Percentiles rank a stretch among this genome's conserved stretches.
phyloP scores from a whole-genome alignment of 2,797 vertebrate species.

The Paratrypauchen microcephalus region DNA sequence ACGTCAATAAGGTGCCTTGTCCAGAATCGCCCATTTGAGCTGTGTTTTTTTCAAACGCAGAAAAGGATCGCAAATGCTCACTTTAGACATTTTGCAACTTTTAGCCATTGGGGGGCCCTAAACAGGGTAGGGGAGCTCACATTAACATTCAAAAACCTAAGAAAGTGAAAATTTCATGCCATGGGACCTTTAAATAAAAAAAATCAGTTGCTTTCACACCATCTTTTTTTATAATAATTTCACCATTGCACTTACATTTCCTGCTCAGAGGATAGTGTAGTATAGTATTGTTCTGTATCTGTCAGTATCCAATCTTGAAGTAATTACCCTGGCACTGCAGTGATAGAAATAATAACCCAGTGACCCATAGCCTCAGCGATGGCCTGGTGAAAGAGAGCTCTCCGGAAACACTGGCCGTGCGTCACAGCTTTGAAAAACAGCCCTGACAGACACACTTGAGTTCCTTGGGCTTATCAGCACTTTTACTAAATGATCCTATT shows the following conservation, averaged over 20 bases:
- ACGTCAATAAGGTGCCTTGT: too few relatives aligned
- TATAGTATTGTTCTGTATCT: constrained; percentile 18
- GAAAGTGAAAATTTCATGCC: too few relatives aligned
- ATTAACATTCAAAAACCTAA: too few relatives aligned
- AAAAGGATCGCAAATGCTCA: too few relatives aligned
- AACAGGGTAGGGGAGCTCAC: too few relatives aligned
- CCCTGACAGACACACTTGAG: constrained; percentile 13
- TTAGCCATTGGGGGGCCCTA: too few relatives aligned
- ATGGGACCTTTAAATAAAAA: too few relatives aligned
- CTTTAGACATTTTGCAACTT: too few relatives aligned
- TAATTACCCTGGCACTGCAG: constrained; percentile 21
- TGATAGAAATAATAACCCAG: constrained; percentile 25
- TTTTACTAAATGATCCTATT: constrained; percentile 59
- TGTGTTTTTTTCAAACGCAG: too few relatives aligned
- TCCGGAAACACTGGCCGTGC: constrained; percentile 49
- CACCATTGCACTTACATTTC: not conserved
- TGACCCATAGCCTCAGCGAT: constrained; percentile 39
- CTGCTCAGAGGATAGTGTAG: not conserved
- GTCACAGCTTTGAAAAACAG: constrained; percentile 35
- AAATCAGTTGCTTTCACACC: not conserved
- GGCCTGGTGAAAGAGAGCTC: constrained; percentile 13
- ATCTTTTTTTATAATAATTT: not conserved
- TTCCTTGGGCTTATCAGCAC: constrained; percentile 54
- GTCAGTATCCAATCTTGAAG: constrained; percentile 22
- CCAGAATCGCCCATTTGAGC: too few relatives aligned